phyloP scores from a whole-genome alignment of 2,888 invertebrate genomes.

The Melieria picta region DNA sequence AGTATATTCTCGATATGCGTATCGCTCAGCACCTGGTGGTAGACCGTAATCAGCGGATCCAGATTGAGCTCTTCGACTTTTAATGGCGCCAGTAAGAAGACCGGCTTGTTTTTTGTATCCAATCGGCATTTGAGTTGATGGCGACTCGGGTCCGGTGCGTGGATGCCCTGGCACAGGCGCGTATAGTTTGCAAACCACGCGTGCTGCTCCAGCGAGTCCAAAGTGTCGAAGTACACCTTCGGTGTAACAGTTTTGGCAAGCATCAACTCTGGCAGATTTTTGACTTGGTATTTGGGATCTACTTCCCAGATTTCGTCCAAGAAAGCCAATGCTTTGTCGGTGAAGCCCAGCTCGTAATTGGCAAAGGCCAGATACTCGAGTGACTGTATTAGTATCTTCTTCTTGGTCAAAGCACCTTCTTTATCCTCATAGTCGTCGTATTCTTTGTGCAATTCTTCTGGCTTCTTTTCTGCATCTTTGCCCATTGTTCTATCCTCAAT shows the following conservation, averaged over 20 bases:
- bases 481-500: too few relatives aligned
- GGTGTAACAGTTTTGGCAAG: neutral
- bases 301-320: conserved; percentile 40
- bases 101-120: conserved; percentile 66
- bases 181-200: conserved; percentile 46
- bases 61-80: conserved; percentile 83
- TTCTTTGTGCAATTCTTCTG: too few relatives aligned
- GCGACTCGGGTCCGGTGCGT: conserved; percentile 10
- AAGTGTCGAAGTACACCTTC: neutral
- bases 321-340: conserved; percentile 34
- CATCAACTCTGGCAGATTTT: conserved; percentile 36
- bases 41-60: conserved; percentile 85
- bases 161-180: conserved; percentile 48
- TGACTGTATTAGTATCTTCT: conserved; percentile 37
- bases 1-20: conserved; percentile 87
- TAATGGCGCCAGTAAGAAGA: conserved; percentile 78
- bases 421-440: too few relatives aligned
- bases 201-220: conserved; percentile 39
- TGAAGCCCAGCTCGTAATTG: conserved; percentile 46
- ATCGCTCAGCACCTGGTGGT: conserved; percentile 89
- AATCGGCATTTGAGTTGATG: conserved; percentile 41
- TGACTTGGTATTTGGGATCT: conserved; percentile 34
- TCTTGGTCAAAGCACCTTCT: neutral
- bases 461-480: too few relatives aligned
- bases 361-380: conserved; percentile 51